These are phyloP conservation scores for Xylota segnis DNA, from an alignment of 2,888 invertebrate genomes.

Conservation along the genomic window DNA sequence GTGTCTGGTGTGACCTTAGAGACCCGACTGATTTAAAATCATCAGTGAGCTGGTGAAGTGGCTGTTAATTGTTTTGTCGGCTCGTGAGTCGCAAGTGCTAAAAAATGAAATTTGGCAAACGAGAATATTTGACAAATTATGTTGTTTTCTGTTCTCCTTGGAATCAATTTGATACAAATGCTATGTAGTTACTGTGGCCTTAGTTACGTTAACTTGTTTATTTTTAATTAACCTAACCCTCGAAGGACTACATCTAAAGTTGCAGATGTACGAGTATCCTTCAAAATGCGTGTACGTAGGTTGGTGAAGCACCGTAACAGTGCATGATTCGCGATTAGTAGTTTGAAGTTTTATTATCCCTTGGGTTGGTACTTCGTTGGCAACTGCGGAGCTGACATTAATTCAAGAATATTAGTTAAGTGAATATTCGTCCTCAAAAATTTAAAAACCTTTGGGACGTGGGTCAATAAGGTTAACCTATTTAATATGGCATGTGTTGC, in stretches of 20 bases:
- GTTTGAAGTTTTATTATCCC: conserved; percentile 12
- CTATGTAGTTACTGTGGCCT: too few species aligned
- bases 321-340: background rate
- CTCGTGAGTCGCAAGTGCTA: background rate
- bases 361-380: background rate
- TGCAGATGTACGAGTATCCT: too few species aligned
- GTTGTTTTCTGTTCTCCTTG: background rate
- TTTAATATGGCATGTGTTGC: too few species aligned
- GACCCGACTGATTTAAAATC: conserved; percentile 25
- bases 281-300: background rate
- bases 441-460: background rate
- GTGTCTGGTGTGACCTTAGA: conserved; percentile 9
- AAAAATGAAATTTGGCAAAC: background rate
- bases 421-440: background rate
- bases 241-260: background rate
- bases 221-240: background rate
- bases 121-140: background rate
- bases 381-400: background rate
- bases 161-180: too few species aligned
- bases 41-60: conserved; percentile 12
- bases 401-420: background rate
- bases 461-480: too few species aligned
- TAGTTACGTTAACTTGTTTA: background rate
- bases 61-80: conserved; percentile 16
- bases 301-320: background rate